phyloP scores from a whole-genome alignment of 2,113 vertebrate species.

The Alligator mississippiensis region DNA sequence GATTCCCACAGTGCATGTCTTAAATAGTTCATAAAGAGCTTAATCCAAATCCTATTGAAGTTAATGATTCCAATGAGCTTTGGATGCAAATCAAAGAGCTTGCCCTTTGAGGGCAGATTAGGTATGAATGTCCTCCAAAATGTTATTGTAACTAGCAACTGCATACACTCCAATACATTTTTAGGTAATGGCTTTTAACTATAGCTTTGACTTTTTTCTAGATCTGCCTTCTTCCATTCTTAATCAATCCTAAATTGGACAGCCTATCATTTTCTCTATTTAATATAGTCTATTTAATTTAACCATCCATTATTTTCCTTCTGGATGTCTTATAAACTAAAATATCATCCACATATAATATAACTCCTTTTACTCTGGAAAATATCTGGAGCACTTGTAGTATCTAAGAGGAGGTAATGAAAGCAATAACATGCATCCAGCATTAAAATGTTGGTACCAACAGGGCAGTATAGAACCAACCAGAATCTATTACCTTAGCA shows the following conservation, averaged over 20 bases:
- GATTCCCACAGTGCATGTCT: background rate
- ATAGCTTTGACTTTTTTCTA: background rate
- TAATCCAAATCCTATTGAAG: background rate
- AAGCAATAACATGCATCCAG: background rate
- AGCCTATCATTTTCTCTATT: background rate
- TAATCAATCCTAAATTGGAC: background rate
- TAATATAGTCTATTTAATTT: background rate
- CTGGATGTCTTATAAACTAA: background rate
- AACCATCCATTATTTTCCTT: background rate
- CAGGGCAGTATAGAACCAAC: background rate
- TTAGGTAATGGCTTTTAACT: background rate
- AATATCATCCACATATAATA: background rate
- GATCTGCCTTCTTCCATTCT: too few relatives aligned
- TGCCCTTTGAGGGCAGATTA: background rate
- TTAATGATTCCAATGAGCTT: background rate
- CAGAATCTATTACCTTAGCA: background rate
- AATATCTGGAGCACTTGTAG: background rate
- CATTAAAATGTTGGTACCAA: background rate
- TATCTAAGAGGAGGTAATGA: background rate
- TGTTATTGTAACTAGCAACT: background rate
- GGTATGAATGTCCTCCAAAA: background rate
- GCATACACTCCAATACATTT: accelerated
- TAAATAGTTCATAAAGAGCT: background rate
- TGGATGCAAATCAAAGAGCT: background rate
- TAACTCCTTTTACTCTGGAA: background rate